Conservation (phyloP, 2,113 vertebrate species). For the Zosterops japonicus region DNA sequence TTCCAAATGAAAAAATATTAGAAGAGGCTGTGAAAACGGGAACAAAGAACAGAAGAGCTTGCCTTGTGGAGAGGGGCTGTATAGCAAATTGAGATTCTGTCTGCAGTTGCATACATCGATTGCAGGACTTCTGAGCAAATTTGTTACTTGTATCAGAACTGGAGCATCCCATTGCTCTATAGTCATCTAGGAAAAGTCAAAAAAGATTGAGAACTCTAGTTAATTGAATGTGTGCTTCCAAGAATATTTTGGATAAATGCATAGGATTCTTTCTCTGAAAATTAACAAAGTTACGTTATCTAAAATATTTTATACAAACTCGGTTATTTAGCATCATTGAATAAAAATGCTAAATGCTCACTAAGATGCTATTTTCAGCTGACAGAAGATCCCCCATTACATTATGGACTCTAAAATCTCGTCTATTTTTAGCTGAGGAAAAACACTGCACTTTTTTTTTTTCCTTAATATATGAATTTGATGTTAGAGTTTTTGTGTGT, state of each 20-base stretch:
- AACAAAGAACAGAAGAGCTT: not conserved
- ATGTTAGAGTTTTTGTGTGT: not conserved
- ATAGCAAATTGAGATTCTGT: not conserved
- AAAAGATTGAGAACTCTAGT: not conserved
- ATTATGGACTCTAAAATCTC: not conserved
- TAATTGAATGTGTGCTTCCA: not conserved
- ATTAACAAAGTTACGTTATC: not conserved
- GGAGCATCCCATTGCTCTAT: not conserved
- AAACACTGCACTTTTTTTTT: not conserved
- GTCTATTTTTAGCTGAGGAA: not conserved
- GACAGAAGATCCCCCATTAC: not conserved
- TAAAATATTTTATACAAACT: not conserved
- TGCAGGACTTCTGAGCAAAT: not conserved
- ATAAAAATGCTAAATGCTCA: not conserved
- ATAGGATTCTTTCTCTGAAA: not conserved
- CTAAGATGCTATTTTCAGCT: not conserved
- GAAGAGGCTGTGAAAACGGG: not conserved
- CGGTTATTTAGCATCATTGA: not conserved
- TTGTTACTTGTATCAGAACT: not conserved
- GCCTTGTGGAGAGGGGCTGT: not conserved
- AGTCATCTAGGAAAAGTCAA: rapidly evolving
- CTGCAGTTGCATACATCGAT: not conserved
- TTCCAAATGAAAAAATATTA: not conserved
- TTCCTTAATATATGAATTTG: not conserved
- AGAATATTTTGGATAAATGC: not conserved